Evolutionary conservation across 2,888 invertebrate species (phyloP), one percentile per base, ranked within the genome.

Genomic region (Resseliella maxima): DNA sequence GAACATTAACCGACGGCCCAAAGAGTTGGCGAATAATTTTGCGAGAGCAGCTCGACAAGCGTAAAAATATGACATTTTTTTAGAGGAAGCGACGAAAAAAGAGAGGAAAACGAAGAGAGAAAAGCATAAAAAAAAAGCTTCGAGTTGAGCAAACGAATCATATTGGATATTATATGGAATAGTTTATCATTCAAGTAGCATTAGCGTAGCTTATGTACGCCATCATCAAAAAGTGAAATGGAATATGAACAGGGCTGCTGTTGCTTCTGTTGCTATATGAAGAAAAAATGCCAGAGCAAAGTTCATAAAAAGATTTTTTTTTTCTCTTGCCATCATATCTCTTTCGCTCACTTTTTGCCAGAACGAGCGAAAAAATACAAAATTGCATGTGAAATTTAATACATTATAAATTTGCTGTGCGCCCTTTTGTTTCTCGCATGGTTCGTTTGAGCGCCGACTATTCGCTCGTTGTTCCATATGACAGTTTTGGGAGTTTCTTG

Each of bases 111-210:
- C n/a, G n/a, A 18, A 50, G 41, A 41, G 12, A 41, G 41, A 41
- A 12, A 41, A 12, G 5, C 6, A 41, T 41, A 41, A 12, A 5
- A 5, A 59, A 59, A 27, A 59, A 27, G n/a, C n/a, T n/a, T 24
- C 8, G 24, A 59, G 59, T 27, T 59, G 27, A 59, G 24, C 27
- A 59, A 24, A 59, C 27, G 59, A 59, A 59, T 59, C 59, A 24
- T 59, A 59, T 59, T 24, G 59, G 59, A 12, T 59, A 59, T 5
- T 2, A 59, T n/a, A 59, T 12, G 27, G 24, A 27, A 59, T 59
- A 59, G 59, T 59, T 59, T 59, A 59, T 59, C 27, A 59, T 59
- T 59, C 59, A 59, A 59, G 59, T 59, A 15, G 59, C 59, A 59
- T 59, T 59, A 59, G 59, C 59, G 59, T 27, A 59, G 59, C 59